Percentiles rank a stretch among this genome's conserved stretches.
Conservation (phyloP, 30 jellyfish, hydroid and myxozoan genomes). For the Aurelia coerulea region DNA sequence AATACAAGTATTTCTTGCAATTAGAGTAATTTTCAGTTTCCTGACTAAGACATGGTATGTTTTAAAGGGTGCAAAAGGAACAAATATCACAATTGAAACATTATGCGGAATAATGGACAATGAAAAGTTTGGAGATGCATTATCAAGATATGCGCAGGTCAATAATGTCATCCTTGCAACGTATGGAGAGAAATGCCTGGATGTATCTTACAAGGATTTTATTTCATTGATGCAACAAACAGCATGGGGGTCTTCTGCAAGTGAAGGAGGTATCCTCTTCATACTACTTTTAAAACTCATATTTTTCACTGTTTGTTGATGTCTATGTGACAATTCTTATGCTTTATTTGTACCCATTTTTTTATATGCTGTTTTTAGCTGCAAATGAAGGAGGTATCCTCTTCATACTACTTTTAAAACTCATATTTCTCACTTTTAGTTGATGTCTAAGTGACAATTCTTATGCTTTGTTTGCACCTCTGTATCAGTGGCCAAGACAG, state of each 20-base stretch:
- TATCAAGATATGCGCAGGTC: conserved; percentile 75
- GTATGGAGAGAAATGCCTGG: conserved; percentile 77
- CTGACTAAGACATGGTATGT: too few relatives aligned
- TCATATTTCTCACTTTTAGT: too few relatives aligned
- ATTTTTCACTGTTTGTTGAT: too few relatives aligned
- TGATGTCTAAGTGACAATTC: too few relatives aligned
- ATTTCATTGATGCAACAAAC: conserved; percentile 67
- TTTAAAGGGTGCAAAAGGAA: conserved; percentile 92
- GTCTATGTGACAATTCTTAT: too few relatives aligned
- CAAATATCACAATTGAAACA: conserved; percentile 89
- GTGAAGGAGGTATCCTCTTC: conserved; percentile 87
- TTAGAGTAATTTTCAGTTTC: too few relatives aligned
- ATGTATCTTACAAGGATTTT: conserved; percentile 73
- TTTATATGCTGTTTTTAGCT: not conserved
- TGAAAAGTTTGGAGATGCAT: conserved; percentile 48
- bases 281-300: not conserved
- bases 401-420: not conserved
- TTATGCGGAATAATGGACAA: conserved; percentile 81
- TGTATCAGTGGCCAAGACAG: too few relatives aligned
- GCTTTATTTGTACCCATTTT: too few relatives aligned
- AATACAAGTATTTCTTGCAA: too few relatives aligned
- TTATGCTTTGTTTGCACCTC: too few relatives aligned
- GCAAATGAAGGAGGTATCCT: conserved; percentile 97
- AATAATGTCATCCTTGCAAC: conserved; percentile 78
- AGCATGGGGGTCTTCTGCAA: conserved; percentile 86